Evolutionary conservation across 2,888 invertebrate species (phyloP), one percentile per base, ranked within the genome.

Genomic region (Lissocephala sabroskyi): DNA sequence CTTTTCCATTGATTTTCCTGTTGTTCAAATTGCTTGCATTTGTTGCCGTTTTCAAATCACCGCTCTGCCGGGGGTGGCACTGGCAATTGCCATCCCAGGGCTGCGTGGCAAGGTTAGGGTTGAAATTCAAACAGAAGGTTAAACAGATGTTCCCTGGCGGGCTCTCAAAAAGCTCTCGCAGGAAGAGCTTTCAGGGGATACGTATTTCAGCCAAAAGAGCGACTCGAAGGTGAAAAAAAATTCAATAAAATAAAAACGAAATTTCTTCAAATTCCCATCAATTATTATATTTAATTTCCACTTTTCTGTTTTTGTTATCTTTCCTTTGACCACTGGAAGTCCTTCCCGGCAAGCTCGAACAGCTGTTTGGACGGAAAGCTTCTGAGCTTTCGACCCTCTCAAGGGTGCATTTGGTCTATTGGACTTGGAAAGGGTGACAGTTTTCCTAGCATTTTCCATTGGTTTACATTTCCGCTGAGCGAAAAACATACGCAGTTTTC

Each of bases 61-160:
- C 62, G 42, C 49, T 52, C 41, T 48, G 49, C 29, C 41, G 44
- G 41, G 32, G 23, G 23, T 3, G 23, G 26, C 43, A 30, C 47
- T 9, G 47, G 44, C 54, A 65, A n/a, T n/a, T n/a, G n/a, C n/a
- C n/a, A n/a, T n/a, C n/a, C n/a, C n/a, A 68, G 74, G 55, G 52
- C 52, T 43, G 57, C n/a, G n/a, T n/a, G n/a, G n/a, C 71, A 77
- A 74, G 74, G 71, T 71, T 68, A 70, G 61, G 77, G 64, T 77
- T 77, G 70, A 70, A 68, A 59, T 6, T 26, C 32, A 39, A 37
- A 46, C 49, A 52, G 49, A 51, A 52, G 57, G 41, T 48, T 45
- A 45, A 64, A 28, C 71, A 71, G 70, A 70, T 71, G 71, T 53
- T 70, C 23, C 11, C 53, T 49, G 73, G 41, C 52, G 52, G 30